Percentiles rank a stretch among this genome's conserved stretches.
phyloP scores from a whole-genome alignment of 37 sponge, comb jelly and placozoan species.

The Amphimedon queenslandica region DNA sequence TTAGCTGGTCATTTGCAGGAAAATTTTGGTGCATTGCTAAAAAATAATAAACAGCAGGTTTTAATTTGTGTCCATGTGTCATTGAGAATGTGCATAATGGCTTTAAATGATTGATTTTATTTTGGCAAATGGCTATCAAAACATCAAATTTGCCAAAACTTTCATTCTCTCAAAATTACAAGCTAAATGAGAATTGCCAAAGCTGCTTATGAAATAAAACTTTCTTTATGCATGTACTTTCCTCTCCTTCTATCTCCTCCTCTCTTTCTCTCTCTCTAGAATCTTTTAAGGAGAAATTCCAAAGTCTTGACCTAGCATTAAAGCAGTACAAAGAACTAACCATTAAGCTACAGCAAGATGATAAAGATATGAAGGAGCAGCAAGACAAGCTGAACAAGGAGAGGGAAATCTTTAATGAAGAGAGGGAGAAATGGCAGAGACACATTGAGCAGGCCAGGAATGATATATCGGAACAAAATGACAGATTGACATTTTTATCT shows the following conservation, averaged over 20 bases:
- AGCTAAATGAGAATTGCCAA: too few species aligned
- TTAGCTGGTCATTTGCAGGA: too few species aligned
- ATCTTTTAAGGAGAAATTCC: constrained; percentile 51
- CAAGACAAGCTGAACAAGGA: constrained; percentile 31
- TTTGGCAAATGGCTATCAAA: too few species aligned
- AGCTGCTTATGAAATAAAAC: too few species aligned
- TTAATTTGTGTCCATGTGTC: too few species aligned
- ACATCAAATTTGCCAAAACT: too few species aligned
- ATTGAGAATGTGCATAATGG: too few species aligned
- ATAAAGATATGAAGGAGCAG: constrained; percentile 36
- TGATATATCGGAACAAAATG: constrained; percentile 74
- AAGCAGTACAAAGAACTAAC: constrained; percentile 24
- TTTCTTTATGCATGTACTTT: too few species aligned
- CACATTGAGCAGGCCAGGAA: constrained; percentile 51
- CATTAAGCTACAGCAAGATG: constrained; percentile 31
- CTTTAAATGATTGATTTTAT: too few species aligned
- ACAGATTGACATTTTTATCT: constrained; percentile 62
- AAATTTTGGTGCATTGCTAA: neutral
- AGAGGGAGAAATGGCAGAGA: constrained; percentile 59
- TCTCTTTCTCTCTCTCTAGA: too few species aligned
- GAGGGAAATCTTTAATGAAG: constrained; percentile 36
- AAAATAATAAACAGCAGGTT: neutral
- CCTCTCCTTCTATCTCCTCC: too few species aligned
- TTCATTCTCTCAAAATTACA: too few species aligned
- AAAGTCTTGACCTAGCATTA: constrained; percentile 26